Percentiles rank a stretch among this genome's conserved stretches.
Evolutionary conservation across 2,888 invertebrate species (phyloP).

Genomic region (Xylophagus ater): DNA sequence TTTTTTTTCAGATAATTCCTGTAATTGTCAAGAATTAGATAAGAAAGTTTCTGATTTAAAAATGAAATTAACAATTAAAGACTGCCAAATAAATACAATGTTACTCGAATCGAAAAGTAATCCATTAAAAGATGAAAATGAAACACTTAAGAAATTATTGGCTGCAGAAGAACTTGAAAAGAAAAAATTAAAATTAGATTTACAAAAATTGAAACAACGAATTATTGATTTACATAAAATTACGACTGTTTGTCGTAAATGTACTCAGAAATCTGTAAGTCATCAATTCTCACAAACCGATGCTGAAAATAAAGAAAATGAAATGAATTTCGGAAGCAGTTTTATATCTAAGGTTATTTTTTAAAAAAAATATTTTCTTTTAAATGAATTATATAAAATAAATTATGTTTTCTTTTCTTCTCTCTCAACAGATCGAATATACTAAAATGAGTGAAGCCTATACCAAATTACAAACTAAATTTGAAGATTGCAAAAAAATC

Average conservation of each 20-base stretch:
- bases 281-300: conserved; percentile 11
- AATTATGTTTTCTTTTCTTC: neutral
- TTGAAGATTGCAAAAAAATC: conserved; percentile 25
- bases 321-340: too few relatives aligned
- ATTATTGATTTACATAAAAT: conserved; percentile 16
- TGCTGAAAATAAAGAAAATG: too few relatives aligned
- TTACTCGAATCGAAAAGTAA: conserved; percentile 30
- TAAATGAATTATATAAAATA: too few relatives aligned
- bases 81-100: conserved; percentile 29
- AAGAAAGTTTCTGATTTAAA: conserved; percentile 28
- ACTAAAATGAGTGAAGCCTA: neutral
- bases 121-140: conserved; percentile 31
- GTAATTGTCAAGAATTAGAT: conserved; percentile 27
- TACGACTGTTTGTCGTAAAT: conserved; percentile 6
- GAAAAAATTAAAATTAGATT: conserved; percentile 22
- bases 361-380: too few relatives aligned
- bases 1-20: conserved; percentile 19
- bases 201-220: conserved; percentile 26
- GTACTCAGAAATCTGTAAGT: conserved; percentile 15
- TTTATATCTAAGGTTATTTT: too few relatives aligned
- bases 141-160: conserved; percentile 26
- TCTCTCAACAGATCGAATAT: too few relatives aligned
- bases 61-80: conserved; percentile 26
- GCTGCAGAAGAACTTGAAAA: conserved; percentile 28
- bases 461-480: conserved; percentile 23